Conservation (phyloP, 2,113 vertebrate species). For the Formicarius rufipectus region DNA sequence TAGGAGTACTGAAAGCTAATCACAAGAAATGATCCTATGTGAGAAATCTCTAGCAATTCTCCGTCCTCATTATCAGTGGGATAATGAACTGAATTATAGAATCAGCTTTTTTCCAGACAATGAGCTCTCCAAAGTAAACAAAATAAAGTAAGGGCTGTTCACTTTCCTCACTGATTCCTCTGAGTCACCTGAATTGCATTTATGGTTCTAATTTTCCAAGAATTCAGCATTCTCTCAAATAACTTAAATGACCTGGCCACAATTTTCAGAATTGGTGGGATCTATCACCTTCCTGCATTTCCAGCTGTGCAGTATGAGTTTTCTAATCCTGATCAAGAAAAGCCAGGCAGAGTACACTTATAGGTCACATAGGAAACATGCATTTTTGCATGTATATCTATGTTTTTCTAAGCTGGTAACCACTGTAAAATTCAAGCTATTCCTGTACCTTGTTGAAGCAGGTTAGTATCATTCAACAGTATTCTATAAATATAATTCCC, state of each 20-base stretch:
- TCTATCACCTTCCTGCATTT: background rate
- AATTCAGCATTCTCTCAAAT: background rate
- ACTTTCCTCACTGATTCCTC: background rate
- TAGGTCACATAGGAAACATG: background rate
- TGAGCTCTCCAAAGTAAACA: constrained; percentile 16
- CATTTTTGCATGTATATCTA: background rate
- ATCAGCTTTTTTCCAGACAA: background rate
- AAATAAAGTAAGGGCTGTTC: background rate
- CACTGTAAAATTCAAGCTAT: background rate
- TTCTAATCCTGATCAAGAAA: background rate
- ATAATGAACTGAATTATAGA: constrained; percentile 3
- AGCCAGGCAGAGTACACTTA: background rate
- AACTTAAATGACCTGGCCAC: background rate
- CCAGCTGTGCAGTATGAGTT: background rate
- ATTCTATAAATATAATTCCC: background rate
- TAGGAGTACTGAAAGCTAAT: background rate
- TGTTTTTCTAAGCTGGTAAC: background rate
- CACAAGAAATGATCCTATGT: background rate
- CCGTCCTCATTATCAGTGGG: background rate
- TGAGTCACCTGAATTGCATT: background rate
- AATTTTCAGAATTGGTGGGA: background rate
- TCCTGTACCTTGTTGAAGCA: background rate
- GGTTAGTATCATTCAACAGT: background rate
- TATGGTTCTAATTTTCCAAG: background rate
- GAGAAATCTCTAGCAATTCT: background rate